Base-by-base conservation (phyloP, 2,888 invertebrate species). In the Acanthacorydalis orientalis region DNA sequence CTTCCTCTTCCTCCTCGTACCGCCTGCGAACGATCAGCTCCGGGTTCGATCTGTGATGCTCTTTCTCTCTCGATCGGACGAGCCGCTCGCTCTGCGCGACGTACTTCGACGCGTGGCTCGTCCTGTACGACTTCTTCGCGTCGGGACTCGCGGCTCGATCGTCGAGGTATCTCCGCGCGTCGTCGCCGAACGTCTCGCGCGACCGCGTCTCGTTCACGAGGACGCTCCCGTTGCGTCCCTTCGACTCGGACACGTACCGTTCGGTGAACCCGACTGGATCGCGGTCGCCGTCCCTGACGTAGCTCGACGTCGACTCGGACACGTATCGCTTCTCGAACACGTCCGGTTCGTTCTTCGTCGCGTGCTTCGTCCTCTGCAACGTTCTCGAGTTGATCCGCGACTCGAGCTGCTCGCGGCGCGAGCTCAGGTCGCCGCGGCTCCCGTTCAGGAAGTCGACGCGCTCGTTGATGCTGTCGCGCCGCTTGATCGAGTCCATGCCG, bases 391-490 rank as follows among this genome's bases (percentile, higher is more conserved):
- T 76, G 43, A 86, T 74, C 50, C 85, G 72, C 1, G 85, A 85
- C 61, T 87, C 85, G 12, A 87, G 67, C 37, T 83, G 72, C 51
- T 84, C 80, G 12, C 86, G 70, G 45, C 86, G 68, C 32, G 82
- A 79, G 57, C 84, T 82, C 49, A 86, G 60, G 57, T 83, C 80
- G 43, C 63, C 68, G 31, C 68, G 64, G 49, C 65, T 64, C 9
- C 54, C 47, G 33, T 53, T 51, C 38, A 54, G 53, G 11, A 53
- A 54, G 14, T 58, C 57, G 41, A 61, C 60, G 2, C 55, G 56
- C 56, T 66, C 64, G 1, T 62, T 63, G n/a, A 65, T 65, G 53
- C 67, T 70, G 42, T 65, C 64, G 49, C 74, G 70, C 49, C 73
- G 68, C 56, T 72, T 74, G 23, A 23, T 23, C 15, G 76, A 72